Evolutionary conservation across 1,140 invertebrate genomes (phyloP).

Genomic region (Melipona quadrifasciata): DNA sequence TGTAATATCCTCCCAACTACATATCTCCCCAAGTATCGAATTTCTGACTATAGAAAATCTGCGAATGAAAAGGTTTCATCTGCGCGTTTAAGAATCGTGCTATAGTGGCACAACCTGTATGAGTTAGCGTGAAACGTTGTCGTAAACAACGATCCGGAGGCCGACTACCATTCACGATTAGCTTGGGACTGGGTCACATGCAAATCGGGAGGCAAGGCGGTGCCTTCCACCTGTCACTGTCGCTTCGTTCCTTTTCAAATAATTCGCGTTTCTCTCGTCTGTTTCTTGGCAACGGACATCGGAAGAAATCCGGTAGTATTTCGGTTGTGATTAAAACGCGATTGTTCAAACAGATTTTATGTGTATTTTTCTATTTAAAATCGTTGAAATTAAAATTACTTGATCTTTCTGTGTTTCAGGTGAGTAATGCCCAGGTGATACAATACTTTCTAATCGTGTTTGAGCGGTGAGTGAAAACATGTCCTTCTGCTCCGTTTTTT

Average conservation of each 20-base stretch:
- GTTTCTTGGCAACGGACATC: not conserved
- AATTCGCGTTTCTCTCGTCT: not conserved
- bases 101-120: not conserved
- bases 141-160: slow-evolving; percentile 17
- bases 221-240: slow-evolving; percentile 42
- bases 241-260: slow-evolving; percentile 40
- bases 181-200: slow-evolving; percentile 66
- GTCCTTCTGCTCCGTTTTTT: not conserved
- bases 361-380: too few relatives aligned
- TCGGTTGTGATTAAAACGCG: not conserved
- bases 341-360: not conserved
- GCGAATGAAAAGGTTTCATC: not conserved
- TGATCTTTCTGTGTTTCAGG: not conserved
- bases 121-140: slow-evolving; percentile 44
- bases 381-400: not conserved
- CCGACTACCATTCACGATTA: slow-evolving; percentile 56
- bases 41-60: too few relatives aligned
- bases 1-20: too few relatives aligned
- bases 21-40: too few relatives aligned
- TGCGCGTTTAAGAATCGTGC: not conserved
- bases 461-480: not conserved
- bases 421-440: not conserved
- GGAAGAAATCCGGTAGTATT: not conserved
- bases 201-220: slow-evolving; percentile 54
- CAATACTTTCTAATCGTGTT: not conserved